phyloP scores from a whole-genome alignment of 2,888 invertebrate species.

The Hydriomena furcata region DNA sequence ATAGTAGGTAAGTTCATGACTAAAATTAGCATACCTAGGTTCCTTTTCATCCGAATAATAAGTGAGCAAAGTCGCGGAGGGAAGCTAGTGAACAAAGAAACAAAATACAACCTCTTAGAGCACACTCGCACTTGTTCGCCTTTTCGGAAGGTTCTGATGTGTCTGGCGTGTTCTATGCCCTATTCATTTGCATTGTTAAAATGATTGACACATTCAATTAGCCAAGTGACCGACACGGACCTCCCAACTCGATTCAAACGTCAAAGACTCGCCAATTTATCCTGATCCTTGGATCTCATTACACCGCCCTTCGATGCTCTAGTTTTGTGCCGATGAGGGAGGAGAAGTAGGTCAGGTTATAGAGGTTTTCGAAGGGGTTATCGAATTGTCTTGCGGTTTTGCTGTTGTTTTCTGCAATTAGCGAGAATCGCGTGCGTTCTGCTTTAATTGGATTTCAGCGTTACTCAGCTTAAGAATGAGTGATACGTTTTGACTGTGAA shows the following conservation, averaged over 20 bases:
- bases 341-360: constrained; percentile 41
- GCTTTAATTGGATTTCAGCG: constrained; percentile 74
- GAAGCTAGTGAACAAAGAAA: too few species aligned
- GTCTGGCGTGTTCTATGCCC: constrained; percentile 66
- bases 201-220: constrained; percentile 93
- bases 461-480: constrained; percentile 42
- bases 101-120: too few species aligned
- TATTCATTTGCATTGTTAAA: constrained; percentile 87
- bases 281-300: constrained; percentile 39
- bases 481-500: constrained; percentile 46
- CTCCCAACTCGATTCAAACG: constrained; percentile 76
- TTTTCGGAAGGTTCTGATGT: constrained; percentile 47
- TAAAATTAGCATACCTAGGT: too few species aligned
- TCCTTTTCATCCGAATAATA: too few species aligned
- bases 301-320: not conserved
- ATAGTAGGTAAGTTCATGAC: too few species aligned
- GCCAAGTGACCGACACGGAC: constrained; percentile 85
- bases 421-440: constrained; percentile 70
- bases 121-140: constrained; percentile 18
- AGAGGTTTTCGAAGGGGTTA: constrained; percentile 59
- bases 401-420: constrained; percentile 80
- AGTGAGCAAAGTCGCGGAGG: too few species aligned
- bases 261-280: constrained; percentile 54
- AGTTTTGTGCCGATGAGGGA: constrained; percentile 18
- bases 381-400: constrained; percentile 66